Conservation (phyloP, 2,797 vertebrate species). For the Dromococcyx pavoninus region DNA sequence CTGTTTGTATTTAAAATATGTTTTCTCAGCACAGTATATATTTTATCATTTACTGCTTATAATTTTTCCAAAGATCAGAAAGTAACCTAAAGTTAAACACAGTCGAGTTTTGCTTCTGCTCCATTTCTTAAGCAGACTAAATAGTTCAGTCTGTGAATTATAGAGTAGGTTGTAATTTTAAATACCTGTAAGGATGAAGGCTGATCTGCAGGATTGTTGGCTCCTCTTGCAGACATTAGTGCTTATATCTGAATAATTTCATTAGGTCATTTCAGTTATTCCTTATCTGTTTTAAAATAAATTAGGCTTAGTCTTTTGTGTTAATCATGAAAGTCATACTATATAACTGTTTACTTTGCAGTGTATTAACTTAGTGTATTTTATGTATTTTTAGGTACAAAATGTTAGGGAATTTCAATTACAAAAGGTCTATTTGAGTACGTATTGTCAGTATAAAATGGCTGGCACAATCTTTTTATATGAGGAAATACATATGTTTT, state of each 20-base stretch:
- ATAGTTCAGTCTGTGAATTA: background rate
- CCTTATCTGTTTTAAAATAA: constrained; percentile 18
- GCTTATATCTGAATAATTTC: constrained; percentile 42
- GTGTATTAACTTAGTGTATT: background rate
- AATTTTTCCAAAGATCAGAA: background rate
- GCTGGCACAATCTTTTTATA: background rate
- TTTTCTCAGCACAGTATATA: background rate
- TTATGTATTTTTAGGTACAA: background rate
- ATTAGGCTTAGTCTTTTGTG: background rate
- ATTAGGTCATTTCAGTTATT: constrained; percentile 21
- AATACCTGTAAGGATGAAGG: constrained; percentile 43
- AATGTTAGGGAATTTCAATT: background rate
- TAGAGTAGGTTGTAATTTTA: background rate
- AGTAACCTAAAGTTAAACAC: background rate
- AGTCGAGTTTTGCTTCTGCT: background rate
- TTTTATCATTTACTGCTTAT: background rate
- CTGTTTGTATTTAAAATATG: constrained; percentile 3
- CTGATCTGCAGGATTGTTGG: constrained; percentile 29
- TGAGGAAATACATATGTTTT: background rate
- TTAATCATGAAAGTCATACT: background rate
- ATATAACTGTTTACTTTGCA: background rate
- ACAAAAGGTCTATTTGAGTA: background rate
- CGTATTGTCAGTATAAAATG: constrained; percentile 14
- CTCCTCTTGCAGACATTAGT: constrained; percentile 40
- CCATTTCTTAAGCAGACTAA: background rate